Base-by-base conservation (phyloP, 2,888 invertebrate genomes). In the Scaptomyza parva region DNA sequence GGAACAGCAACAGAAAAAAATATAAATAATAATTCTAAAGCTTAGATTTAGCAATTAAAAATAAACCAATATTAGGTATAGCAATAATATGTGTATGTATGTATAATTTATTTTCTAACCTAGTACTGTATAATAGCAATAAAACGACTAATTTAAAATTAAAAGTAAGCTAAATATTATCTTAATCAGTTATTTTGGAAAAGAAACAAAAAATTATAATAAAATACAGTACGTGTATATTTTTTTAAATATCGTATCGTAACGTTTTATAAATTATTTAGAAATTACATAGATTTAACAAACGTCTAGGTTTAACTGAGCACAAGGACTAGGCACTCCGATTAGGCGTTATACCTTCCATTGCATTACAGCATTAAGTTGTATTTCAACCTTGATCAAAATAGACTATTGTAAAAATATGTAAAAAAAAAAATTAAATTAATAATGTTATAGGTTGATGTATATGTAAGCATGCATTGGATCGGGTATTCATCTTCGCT, bases 61-160 rank as follows among this genome's bases (percentile, higher is more conserved):
- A 66, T 71, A 66, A 37, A 30, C 37, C 37, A 37, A 69, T 64
- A 53, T 69, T 58, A 69, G 59, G 54, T 74, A 74, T 51, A 64
- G 59, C 50, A 47, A 61, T 61, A 30, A 24, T 72, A 67, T 55
- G 52, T 66, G 55, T 72, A 64, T 55, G 70, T 74, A 74, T 74
- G 70, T 75, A 60, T 75, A 75, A 75, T 75, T 73, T 70, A 70
- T 65, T 73, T 50, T 66, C 17, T 70, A 55, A 65, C 35, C 17
- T 45, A 52, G 33, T 60, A 60, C 47, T 64, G 58, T 74, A 69
- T 43, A 43, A 75, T 75, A 75, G 55, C 52, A 75, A 65, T 55
- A 65, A 64, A 72, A 72, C 44, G 30, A 64, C 39, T 55, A 59
- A 60, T 41, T 45, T 48, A 70, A 44, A 55, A 20, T 43, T 39